Conservation (phyloP, 1,140 invertebrate species). For the Drosophila nigrodunni region DNA sequence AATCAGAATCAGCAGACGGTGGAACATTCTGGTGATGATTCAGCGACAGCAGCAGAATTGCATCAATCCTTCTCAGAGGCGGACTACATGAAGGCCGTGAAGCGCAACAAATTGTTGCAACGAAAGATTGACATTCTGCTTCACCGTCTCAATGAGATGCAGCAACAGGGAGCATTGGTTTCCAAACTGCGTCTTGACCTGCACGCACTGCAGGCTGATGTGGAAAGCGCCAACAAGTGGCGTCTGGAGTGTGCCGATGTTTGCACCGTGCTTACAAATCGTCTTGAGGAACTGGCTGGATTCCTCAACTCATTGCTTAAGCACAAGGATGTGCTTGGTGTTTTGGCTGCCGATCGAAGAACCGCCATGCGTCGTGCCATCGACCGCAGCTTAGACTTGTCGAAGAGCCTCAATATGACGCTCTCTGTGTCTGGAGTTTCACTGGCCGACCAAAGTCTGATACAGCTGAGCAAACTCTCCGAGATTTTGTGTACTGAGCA, state of each 20-base stretch:
- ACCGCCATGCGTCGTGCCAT: conserved; percentile 86
- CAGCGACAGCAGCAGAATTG: conserved; percentile 31
- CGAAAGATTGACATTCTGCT: conserved; percentile 76
- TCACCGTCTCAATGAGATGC: conserved; percentile 70
- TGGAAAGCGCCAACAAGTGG: conserved; percentile 84
- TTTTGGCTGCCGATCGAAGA: conserved; percentile 85
- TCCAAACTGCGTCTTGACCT: conserved; percentile 80
- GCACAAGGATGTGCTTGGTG: conserved; percentile 86
- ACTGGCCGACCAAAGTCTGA: conserved; percentile 79
- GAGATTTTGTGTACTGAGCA: conserved; percentile 78
- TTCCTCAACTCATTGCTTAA: conserved; percentile 90
- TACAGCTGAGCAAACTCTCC: conserved; percentile 85
- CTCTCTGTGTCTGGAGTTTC: conserved; percentile 69
- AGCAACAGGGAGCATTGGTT: conserved; percentile 65
- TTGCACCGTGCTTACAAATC: conserved; percentile 87
- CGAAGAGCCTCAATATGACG: conserved; percentile 85
- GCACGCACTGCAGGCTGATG: conserved; percentile 73
- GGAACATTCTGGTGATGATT: conserved; percentile 46
- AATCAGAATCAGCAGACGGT: neutral
- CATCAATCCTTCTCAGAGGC: conserved; percentile 72
- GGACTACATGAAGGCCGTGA: conserved; percentile 69
- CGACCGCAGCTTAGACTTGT: conserved; percentile 86
- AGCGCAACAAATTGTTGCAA: conserved; percentile 75
- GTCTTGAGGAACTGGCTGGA: conserved; percentile 89
- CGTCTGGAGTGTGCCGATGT: conserved; percentile 88